These are phyloP conservation scores for Corynorhinus townsendii DNA, from an alignment of 2,113 vertebrate genomes.

Conservation along the genomic window DNA sequence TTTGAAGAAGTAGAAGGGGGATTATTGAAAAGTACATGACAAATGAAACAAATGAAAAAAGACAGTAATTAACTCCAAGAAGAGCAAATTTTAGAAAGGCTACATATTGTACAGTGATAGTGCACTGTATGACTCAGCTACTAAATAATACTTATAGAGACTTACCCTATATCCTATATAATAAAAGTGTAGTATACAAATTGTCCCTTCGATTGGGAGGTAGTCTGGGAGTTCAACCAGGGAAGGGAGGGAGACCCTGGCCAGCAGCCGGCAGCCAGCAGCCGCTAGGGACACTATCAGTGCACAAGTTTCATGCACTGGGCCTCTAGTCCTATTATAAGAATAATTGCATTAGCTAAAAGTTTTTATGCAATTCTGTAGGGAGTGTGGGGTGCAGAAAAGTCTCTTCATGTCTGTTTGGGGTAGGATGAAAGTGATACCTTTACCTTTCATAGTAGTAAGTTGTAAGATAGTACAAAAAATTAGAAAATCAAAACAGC, in stretches of 20 bases:
- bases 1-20: not conserved
- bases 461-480: not conserved
- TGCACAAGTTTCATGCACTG: too few species aligned
- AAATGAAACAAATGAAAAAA: not conserved
- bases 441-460: not conserved
- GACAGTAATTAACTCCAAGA: not conserved
- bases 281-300: too few species aligned
- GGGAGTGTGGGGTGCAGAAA: not conserved
- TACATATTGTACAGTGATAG: not conserved
- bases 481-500: not conserved
- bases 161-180: not conserved
- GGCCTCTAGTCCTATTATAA: not conserved
- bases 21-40: not conserved
- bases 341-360: not conserved
- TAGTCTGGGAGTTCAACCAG: too few species aligned
- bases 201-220: too few species aligned
- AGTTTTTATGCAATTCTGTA: not conserved
- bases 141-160: not conserved
- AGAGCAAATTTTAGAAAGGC: slow-evolving; percentile 1
- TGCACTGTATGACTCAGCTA: not conserved
- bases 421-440: not conserved
- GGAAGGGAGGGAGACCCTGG: too few species aligned
- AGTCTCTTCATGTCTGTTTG: not conserved
- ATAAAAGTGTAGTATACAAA: too few species aligned
- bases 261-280: too few species aligned